A percentile compares a stretch with the other conserved stretches of the same genome.
Evolutionary conservation across 2,113 vertebrate genomes (phyloP).

Genomic region (Anser cygnoides): DNA sequence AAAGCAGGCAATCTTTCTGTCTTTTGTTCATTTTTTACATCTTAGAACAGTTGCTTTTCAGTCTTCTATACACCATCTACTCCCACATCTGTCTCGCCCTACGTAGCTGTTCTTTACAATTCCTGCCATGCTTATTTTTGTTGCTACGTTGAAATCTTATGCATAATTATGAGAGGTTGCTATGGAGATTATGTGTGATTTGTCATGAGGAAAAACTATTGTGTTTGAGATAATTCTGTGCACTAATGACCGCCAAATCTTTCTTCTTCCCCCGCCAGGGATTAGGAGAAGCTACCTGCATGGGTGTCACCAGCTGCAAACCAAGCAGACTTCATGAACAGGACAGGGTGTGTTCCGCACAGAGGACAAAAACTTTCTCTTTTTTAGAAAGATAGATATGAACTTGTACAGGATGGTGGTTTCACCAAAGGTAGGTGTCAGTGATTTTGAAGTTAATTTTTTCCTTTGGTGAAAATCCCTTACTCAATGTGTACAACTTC

Average conservation of each 20-base stretch:
- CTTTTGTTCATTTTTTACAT: constrained; percentile 54
- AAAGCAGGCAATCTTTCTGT: constrained; percentile 30
- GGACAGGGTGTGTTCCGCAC: background rate
- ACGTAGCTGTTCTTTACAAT: constrained; percentile 34
- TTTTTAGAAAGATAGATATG: background rate
- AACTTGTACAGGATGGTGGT: background rate
- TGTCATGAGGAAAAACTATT: constrained; percentile 76
- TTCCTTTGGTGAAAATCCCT: background rate
- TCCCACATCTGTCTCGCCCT: constrained; percentile 56
- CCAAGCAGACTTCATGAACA: constrained; percentile 30
- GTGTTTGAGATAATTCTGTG: constrained; percentile 70
- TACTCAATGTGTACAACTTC: background rate
- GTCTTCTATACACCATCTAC: constrained; percentile 42
- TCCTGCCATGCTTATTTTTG: constrained; percentile 59
- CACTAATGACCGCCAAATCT: constrained; percentile 50
- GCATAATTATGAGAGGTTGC: constrained; percentile 77
- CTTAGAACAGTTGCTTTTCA: constrained; percentile 21
- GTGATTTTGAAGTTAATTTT: background rate
- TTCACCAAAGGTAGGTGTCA: background rate
- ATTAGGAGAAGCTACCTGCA: constrained; percentile 53
- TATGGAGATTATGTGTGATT: constrained; percentile 77
- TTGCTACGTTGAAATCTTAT: constrained; percentile 60
- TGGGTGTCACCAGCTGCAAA: constrained; percentile 26
- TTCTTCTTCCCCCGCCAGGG: background rate
- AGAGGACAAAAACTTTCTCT: background rate